phyloP scores from a whole-genome alignment of 2,113 vertebrate species.

The Pteropus alecto region DNA sequence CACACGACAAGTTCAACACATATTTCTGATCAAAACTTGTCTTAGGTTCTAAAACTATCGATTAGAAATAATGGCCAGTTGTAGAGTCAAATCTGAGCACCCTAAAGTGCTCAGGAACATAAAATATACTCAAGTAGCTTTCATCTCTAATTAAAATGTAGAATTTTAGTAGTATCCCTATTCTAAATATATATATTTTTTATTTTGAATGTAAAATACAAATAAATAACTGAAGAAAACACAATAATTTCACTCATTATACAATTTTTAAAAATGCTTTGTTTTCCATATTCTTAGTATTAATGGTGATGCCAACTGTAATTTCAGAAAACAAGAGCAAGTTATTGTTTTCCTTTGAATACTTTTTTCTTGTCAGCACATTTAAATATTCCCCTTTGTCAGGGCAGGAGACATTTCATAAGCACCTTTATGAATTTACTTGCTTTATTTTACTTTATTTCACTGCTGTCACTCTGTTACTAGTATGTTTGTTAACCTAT shows the following conservation, averaged over 20 bases:
- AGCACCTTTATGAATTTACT: neutral
- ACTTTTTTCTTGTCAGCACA: neutral
- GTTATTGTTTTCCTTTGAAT: neutral
- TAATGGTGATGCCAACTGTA: neutral
- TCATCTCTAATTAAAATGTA: slow-evolving; percentile 23
- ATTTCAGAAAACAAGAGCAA: neutral
- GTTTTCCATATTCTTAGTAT: neutral
- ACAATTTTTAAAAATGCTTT: neutral
- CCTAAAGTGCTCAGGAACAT: neutral
- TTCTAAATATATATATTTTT: neutral
- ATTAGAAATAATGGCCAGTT: neutral
- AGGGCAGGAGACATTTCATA: neutral
- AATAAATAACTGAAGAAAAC: neutral
- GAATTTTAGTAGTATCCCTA: neutral
- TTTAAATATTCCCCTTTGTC: neutral
- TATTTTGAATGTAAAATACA: neutral
- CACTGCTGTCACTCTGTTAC: neutral
- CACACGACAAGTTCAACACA: neutral
- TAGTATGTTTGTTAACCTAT: neutral
- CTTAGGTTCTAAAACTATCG: neutral
- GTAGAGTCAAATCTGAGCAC: neutral
- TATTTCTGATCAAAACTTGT: neutral
- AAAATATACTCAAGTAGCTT: neutral
- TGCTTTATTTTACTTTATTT: slow-evolving; percentile 27
- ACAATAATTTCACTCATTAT: neutral